phyloP scores from a whole-genome alignment of 2,888 invertebrate species.

The Sericinus montela region DNA sequence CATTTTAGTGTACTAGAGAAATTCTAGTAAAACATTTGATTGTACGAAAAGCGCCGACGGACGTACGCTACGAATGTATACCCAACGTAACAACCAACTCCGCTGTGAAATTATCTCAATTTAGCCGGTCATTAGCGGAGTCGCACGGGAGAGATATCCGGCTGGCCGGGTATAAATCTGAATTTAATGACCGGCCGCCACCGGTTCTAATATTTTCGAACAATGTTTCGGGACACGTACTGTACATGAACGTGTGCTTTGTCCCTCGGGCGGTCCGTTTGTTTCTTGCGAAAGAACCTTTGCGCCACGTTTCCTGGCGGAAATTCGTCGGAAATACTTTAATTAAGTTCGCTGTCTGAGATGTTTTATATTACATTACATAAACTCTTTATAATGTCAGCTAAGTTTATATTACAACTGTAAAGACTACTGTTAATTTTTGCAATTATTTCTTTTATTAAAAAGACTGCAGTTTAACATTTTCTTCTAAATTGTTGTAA shows the following conservation, averaged over 20 bases:
- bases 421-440: too few relatives aligned
- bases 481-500: too few relatives aligned
- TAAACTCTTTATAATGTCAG: neutral
- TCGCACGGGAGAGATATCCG: constrained; percentile 77
- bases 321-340: constrained; percentile 19
- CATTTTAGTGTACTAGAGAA: too few relatives aligned
- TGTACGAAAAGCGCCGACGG: neutral
- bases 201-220: constrained; percentile 64
- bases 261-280: constrained; percentile 28
- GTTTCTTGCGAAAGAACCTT: constrained; percentile 24
- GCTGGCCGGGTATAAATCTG: constrained; percentile 71
- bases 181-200: constrained; percentile 68
- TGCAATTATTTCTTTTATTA: too few relatives aligned
- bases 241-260: constrained; percentile 23
- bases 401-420: too few relatives aligned
- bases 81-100: constrained; percentile 13
- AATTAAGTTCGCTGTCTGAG: constrained; percentile 12
- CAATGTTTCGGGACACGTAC: constrained; percentile 57
- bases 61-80: neutral
- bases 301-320: constrained; percentile 12
- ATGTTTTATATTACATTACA: constrained; percentile 1
- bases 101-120: constrained; percentile 74
- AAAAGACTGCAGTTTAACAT: too few relatives aligned
- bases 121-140: constrained; percentile 78
- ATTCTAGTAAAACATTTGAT: neutral